These are phyloP conservation scores for Fistularia commersonii DNA, from an alignment of 2,797 vertebrate genomes.

Conservation along the genomic window DNA sequence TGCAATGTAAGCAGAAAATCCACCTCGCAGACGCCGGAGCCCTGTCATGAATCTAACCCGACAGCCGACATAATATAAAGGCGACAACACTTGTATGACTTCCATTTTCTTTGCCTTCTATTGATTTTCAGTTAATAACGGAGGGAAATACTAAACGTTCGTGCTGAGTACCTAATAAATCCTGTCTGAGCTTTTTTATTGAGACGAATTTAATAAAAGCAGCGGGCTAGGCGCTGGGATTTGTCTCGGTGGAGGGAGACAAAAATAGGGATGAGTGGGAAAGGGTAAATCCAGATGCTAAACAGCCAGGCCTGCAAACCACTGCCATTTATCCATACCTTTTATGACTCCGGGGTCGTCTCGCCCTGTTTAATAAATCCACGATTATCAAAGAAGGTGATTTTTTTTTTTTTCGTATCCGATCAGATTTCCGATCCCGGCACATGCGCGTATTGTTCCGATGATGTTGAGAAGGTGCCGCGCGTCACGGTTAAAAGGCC, in stretches of 20 bases:
- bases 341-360: slow-evolving; percentile 24
- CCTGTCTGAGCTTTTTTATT: slow-evolving; percentile 99
- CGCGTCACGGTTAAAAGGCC: slow-evolving; percentile 39
- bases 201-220: slow-evolving; percentile 99
- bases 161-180: slow-evolving; percentile 99
- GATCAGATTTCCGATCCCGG: too few species aligned
- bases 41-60: slow-evolving; percentile 98
- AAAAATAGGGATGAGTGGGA: slow-evolving; percentile 59
- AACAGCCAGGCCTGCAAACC: slow-evolving; percentile 63
- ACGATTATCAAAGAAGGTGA: slow-evolving; percentile 11
- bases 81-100: slow-evolving; percentile 99
- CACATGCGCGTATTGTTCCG: slow-evolving; percentile 4
- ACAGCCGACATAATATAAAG: slow-evolving; percentile 99
- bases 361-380: slow-evolving; percentile 23
- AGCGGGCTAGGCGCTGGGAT: slow-evolving; percentile 88
- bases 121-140: slow-evolving; percentile 99
- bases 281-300: slow-evolving; percentile 67
- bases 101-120: slow-evolving; percentile 99
- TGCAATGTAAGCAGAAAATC: slow-evolving; percentile 99
- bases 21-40: slow-evolving; percentile 88
- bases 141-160: slow-evolving; percentile 99
- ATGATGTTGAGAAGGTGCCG: slow-evolving; percentile 24
- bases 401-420: too few species aligned
- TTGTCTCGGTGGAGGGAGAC: slow-evolving; percentile 79
- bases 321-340: slow-evolving; percentile 40